Evolutionary conservation across 2,888 invertebrate species (phyloP).

Genomic region (Campoletis raptor): DNA sequence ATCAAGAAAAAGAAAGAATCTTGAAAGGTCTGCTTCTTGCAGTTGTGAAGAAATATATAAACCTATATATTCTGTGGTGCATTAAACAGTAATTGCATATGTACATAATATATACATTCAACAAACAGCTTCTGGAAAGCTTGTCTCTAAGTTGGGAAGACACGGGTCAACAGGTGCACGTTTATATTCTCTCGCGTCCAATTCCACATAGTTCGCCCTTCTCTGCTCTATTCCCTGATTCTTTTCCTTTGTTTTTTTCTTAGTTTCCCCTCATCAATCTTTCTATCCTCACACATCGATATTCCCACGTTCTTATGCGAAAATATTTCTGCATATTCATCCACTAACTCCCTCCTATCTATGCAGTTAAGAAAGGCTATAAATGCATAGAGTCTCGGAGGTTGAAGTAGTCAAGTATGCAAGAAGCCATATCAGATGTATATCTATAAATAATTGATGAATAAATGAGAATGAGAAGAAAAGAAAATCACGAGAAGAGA

Average conservation of each 20-base stretch:
- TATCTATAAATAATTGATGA: constrained; percentile 33
- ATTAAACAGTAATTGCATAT: background rate
- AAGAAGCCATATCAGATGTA: constrained; percentile 11
- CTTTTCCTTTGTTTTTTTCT: constrained; percentile 58
- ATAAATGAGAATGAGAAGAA: constrained; percentile 25
- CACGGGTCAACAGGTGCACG: constrained; percentile 31
- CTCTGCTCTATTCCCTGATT: constrained; percentile 38
- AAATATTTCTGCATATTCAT: constrained; percentile 64
- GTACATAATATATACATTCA: background rate
- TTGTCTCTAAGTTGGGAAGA: constrained; percentile 33
- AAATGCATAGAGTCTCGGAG: constrained; percentile 39
- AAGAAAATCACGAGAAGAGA: constrained; percentile 13
- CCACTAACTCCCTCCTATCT: constrained; percentile 23
- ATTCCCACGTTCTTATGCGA: constrained; percentile 65
- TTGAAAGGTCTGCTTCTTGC: constrained; percentile 49
- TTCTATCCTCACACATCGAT: constrained; percentile 50
- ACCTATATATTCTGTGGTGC: background rate
- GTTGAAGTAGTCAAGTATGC: background rate
- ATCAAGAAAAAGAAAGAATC: constrained; percentile 29
- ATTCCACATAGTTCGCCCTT: constrained; percentile 9
- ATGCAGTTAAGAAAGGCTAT: constrained; percentile 1
- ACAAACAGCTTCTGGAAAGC: constrained; percentile 17
- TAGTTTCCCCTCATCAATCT: constrained; percentile 73
- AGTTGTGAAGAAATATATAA: background rate
- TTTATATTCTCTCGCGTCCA: constrained; percentile 23